Evolutionary conservation across 2,888 invertebrate genomes (phyloP).

Genomic region (Dryobotodes eremita): DNA sequence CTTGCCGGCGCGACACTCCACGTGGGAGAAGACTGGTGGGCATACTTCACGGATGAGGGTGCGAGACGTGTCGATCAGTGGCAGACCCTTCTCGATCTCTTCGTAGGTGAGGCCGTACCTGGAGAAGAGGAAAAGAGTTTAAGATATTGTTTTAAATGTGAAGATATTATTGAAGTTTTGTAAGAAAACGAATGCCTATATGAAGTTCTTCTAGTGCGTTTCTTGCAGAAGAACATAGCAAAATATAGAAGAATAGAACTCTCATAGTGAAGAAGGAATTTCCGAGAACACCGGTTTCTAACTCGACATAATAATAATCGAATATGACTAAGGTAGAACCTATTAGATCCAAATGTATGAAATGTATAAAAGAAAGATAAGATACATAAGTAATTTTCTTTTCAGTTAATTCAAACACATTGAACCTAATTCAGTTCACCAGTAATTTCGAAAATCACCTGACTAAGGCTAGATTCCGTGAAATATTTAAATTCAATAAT

Average conservation of each 20-base stretch:
- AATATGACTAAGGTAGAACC: not conserved
- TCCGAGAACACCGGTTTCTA: not conserved
- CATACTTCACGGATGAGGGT: constrained; percentile 96
- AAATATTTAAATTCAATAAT: constrained; percentile 38
- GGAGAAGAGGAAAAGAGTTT: constrained; percentile 35
- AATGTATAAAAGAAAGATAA: not conserved
- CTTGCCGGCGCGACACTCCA: constrained; percentile 96
- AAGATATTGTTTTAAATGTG: not conserved
- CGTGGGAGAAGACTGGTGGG: constrained; percentile 96
- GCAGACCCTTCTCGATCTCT: constrained; percentile 96
- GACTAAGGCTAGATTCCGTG: not conserved
- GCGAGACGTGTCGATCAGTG: constrained; percentile 96
- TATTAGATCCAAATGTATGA: not conserved
- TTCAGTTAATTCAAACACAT: not conserved
- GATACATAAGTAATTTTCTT: not conserved
- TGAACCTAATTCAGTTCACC: not conserved
- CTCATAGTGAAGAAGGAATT: not conserved
- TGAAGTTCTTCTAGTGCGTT: no score
- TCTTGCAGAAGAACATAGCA: not conserved
- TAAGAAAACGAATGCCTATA: not conserved
- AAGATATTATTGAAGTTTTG: not conserved
- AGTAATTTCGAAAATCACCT: constrained; percentile 19
- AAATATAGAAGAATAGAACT: not conserved
- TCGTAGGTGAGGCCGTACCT: constrained; percentile 96
- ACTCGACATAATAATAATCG: no score